Conservation (phyloP, 2,888 invertebrate species). For the Abscondita cerata region DNA sequence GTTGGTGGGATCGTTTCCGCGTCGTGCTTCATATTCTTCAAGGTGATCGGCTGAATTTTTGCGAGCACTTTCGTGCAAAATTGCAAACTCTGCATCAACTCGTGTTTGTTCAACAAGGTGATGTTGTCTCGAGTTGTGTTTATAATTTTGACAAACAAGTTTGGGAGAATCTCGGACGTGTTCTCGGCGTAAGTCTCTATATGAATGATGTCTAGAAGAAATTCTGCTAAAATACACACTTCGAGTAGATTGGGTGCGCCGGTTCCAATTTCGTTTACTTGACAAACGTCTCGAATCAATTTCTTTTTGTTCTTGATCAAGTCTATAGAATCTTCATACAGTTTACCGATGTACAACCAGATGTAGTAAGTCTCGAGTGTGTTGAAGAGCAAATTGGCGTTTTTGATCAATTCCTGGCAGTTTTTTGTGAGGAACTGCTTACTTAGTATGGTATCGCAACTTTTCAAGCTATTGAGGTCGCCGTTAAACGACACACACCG, state of each 20-base stretch:
- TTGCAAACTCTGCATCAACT: constrained; percentile 70
- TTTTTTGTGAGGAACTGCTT: constrained; percentile 57
- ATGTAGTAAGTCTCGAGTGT: constrained; percentile 85
- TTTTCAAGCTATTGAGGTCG: constrained; percentile 54
- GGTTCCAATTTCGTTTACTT: constrained; percentile 65
- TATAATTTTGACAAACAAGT: constrained; percentile 72
- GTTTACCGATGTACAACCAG: constrained; percentile 78
- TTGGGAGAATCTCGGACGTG: constrained; percentile 79
- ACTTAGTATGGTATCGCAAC: constrained; percentile 46
- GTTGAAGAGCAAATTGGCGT: constrained; percentile 83
- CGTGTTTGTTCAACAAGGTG: constrained; percentile 63
- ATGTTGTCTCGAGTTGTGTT: constrained; percentile 67
- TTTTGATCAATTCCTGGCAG: constrained; percentile 77
- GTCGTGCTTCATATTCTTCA: constrained; percentile 42
- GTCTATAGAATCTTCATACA: constrained; percentile 62
- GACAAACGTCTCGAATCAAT: constrained; percentile 46
- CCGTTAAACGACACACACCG: constrained; percentile 58
- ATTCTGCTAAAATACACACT: constrained; percentile 75
- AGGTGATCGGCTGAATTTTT: constrained; percentile 73
- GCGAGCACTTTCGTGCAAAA: constrained; percentile 77
- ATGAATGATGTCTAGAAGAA: constrained; percentile 76
- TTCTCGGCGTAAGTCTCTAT: constrained; percentile 79
- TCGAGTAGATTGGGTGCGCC: constrained; percentile 71
- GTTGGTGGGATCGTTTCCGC: not conserved
- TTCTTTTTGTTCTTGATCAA: constrained; percentile 49